Conservation (phyloP, 2,797 vertebrate genomes). For the Eremophila alpestris region DNA sequence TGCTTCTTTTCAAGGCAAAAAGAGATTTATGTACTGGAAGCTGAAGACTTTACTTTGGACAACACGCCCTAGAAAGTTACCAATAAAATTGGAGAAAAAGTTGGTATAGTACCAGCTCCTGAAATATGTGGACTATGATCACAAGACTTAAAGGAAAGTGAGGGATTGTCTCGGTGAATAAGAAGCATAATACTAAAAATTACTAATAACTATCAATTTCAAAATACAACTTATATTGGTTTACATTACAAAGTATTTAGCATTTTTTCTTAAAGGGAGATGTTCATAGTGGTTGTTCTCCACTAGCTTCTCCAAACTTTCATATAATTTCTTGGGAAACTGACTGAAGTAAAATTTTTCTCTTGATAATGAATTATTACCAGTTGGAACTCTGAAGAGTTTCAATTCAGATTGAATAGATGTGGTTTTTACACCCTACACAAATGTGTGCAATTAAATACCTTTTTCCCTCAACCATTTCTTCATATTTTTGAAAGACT, state of each 20-base stretch:
- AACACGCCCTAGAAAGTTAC: background rate
- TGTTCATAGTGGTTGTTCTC: background rate
- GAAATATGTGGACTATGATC: background rate
- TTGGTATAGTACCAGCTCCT: fast-evolving
- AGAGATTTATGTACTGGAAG: background rate
- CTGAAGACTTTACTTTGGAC: background rate
- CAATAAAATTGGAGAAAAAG: background rate
- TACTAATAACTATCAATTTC: background rate
- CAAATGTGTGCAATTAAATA: background rate
- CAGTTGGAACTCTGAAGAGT: background rate
- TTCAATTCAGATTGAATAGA: background rate
- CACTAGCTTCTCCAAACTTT: background rate
- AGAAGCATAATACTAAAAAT: background rate
- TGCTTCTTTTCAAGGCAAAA: background rate
- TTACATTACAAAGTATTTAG: background rate
- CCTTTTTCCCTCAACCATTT: background rate
- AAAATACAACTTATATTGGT: background rate
- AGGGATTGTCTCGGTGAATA: background rate
- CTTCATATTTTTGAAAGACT: background rate
- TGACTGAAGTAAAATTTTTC: background rate
- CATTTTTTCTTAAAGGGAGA: background rate
- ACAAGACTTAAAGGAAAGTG: background rate
- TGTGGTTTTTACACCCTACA: background rate
- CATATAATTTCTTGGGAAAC: background rate
- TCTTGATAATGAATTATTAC: background rate